Evolutionary conservation across 1,140 invertebrate species (phyloP), one percentile per base, ranked within the genome.

Genomic region (Galendromus occidentalis): DNA sequence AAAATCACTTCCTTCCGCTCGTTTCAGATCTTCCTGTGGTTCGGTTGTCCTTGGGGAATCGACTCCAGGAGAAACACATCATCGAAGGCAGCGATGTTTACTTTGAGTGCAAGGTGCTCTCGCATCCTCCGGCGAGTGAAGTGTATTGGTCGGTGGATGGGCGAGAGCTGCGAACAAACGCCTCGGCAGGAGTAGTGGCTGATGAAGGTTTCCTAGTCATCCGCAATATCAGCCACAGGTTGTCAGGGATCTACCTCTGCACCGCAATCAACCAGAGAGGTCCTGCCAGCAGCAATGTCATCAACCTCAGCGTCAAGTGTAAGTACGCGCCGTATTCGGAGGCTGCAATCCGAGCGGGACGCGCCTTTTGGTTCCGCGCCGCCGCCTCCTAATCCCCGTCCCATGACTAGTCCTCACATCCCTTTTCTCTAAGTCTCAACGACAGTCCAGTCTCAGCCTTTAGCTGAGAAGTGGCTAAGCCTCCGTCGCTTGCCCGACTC

Each of bases 231-330:
- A 59, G 51, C 51, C 51, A 59, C 33, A 25, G 51, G 14, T 22
- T 59, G 17, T 59, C 51, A 4, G 51, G 51, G 12, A 25, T 59
- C 20, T 59, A 59, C 20, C 12, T 22, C 25, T 59, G 51, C 20
- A 59, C 51, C 51, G 51, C 51, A 59, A 59, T 59, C 14, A 59
- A 59, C 51, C 51, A 59, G 22, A 25, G 51, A 17, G 51, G 51
- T 25, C 51, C 51, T 4, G 51, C 51, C 25, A 29, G 25, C 25
- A 59, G 51, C 51, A 59, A 59, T 33, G 51, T 59, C 14, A 59
- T 59, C 22, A 59, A 59, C 22, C 51, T 59, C 14, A 33, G 25
- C 51, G 51, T 59, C 14, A 59, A 59, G 51, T 59, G 51, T 59
- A 9, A 59, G 51, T 59, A 59, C 33, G 33, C n/a, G n/a, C n/a